Evolutionary conservation across 2,888 invertebrate species (phyloP).

Genomic region (Morpho deidamia): DNA sequence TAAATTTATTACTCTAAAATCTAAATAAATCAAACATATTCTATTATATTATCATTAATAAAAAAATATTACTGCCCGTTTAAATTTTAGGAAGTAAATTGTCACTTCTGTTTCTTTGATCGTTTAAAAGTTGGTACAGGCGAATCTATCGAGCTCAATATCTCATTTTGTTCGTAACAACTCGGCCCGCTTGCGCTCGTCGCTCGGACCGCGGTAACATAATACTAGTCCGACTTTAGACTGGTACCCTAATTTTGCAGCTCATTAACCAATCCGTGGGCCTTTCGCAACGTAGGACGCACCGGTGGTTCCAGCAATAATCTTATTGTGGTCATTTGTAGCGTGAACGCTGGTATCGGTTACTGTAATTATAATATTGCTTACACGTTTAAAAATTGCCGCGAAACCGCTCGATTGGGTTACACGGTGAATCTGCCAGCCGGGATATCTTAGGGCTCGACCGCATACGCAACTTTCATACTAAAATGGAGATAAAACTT

Average conservation of each 20-base stretch:
- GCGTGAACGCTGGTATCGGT: slow-evolving; percentile 50
- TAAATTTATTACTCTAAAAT: too few species aligned
- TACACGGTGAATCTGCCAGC: slow-evolving; percentile 16
- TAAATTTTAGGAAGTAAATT: too few species aligned
- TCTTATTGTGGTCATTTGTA: slow-evolving; percentile 48
- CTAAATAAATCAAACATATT: too few species aligned
- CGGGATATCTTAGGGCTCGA: not conserved
- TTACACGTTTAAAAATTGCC: slow-evolving; percentile 23
- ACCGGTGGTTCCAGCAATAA: slow-evolving; percentile 31
- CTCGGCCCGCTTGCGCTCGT: slow-evolving; percentile 13
- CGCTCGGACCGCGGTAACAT: slow-evolving; percentile 40
- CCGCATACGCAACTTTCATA: not conserved
- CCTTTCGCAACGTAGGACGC: slow-evolving; percentile 58
- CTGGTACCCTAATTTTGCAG: slow-evolving; percentile 70
- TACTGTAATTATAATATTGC: slow-evolving; percentile 48
- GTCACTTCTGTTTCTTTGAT: too few species aligned
- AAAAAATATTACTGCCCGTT: too few species aligned
- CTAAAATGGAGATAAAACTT: too few species aligned
- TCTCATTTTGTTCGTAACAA: not conserved
- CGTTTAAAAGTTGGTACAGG: too few species aligned
- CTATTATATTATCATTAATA: too few species aligned
- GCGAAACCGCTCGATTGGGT: slow-evolving; percentile 19
- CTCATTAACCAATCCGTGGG: slow-evolving; percentile 65
- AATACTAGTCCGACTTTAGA: slow-evolving; percentile 44
- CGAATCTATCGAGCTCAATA: too few species aligned